phyloP scores from a whole-genome alignment of 2,888 invertebrate species.

The Agrochola lychnidis region DNA sequence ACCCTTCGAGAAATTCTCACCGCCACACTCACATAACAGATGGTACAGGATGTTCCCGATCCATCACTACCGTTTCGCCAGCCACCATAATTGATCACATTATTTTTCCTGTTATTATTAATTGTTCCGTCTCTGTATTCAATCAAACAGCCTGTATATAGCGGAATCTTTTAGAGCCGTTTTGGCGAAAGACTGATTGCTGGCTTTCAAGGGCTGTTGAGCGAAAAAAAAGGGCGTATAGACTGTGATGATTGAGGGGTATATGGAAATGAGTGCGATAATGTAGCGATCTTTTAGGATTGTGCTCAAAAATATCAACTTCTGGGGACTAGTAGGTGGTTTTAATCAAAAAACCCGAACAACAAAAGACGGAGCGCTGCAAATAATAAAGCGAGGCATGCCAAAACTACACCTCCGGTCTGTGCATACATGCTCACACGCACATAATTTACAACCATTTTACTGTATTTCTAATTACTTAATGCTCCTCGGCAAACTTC shows the following conservation, averaged over 20 bases:
- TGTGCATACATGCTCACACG: too few species aligned
- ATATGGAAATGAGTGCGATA: conserved; percentile 30
- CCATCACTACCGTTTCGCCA: conserved; percentile 69
- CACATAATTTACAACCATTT: too few species aligned
- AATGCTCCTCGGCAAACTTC: too few species aligned
- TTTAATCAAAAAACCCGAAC: background rate
- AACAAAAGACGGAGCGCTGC: too few species aligned
- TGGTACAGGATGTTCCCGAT: conserved; percentile 62
- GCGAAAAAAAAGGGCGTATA: conserved; percentile 36
- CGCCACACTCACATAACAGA: conserved; percentile 20
- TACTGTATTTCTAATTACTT: too few species aligned
- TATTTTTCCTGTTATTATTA: conserved; percentile 76
- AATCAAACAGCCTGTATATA: conserved; percentile 66
- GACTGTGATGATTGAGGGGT: conserved; percentile 37
- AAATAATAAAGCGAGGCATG: too few species aligned
- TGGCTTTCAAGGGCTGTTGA: conserved; percentile 25
- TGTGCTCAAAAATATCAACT: background rate
- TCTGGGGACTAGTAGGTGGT: background rate
- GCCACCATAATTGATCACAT: conserved; percentile 75
- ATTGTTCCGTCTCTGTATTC: conserved; percentile 71
- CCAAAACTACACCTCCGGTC: too few species aligned
- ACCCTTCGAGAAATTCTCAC: conserved; percentile 49
- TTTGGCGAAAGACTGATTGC: conserved; percentile 58
- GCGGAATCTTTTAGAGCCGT: conserved; percentile 57
- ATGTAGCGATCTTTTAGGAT: background rate